phyloP scores from a whole-genome alignment of 1,140 invertebrate genomes.

The Lethocerus indicus region DNA sequence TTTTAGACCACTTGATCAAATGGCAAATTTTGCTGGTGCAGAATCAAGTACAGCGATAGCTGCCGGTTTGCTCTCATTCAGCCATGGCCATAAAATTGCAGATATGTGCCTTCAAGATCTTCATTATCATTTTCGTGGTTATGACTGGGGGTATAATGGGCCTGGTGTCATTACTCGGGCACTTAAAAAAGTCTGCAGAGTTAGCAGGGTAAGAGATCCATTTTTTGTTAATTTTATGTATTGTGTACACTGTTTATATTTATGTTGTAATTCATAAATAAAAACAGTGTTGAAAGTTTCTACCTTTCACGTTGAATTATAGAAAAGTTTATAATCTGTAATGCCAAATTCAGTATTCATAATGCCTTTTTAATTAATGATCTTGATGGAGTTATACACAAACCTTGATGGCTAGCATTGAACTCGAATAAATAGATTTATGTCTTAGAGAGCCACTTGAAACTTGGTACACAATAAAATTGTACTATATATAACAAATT shows the following conservation, averaged over 20 bases:
- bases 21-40: slow-evolving; percentile 18
- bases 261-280: background rate
- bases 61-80: slow-evolving; percentile 15
- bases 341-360: background rate
- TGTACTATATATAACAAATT: too few relatives aligned
- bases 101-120: slow-evolving; percentile 14
- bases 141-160: slow-evolving; percentile 49
- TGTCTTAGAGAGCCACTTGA: too few relatives aligned
- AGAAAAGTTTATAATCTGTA: background rate
- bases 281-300: background rate
- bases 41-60: slow-evolving; percentile 16
- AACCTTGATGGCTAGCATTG: too few relatives aligned
- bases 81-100: slow-evolving; percentile 8
- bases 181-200: slow-evolving; percentile 34
- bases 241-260: background rate
- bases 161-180: slow-evolving; percentile 52
- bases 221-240: background rate
- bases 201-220: slow-evolving; percentile 26
- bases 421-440: too few relatives aligned
- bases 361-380: background rate
- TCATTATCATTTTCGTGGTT: slow-evolving; percentile 14
- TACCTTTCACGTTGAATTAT: background rate
- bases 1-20: slow-evolving; percentile 1
- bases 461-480: too few relatives aligned
- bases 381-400: background rate